Evolutionary conservation across 2,888 invertebrate genomes (phyloP).

Genomic region (Mystacides longicornis): DNA sequence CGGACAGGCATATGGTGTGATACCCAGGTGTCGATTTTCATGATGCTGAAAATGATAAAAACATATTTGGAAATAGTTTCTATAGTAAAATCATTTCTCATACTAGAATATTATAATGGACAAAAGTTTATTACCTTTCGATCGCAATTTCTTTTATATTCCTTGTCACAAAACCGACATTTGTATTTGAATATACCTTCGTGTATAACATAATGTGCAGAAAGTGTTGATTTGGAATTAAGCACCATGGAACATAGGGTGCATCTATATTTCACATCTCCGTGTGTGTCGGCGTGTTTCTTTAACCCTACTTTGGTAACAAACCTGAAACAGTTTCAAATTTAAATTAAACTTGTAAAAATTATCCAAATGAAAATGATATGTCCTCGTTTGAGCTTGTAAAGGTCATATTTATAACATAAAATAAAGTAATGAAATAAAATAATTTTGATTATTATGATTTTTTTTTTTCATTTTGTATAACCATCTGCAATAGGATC

Average conservation of each 20-base stretch:
- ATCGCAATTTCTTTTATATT: not conserved
- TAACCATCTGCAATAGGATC: too few relatives aligned
- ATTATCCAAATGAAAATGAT: too few relatives aligned
- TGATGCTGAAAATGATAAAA: constrained; percentile 7
- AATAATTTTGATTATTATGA: too few relatives aligned
- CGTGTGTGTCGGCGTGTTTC: not conserved
- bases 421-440: too few relatives aligned
- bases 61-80: too few relatives aligned
- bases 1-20: constrained; percentile 18
- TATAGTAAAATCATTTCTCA: too few relatives aligned
- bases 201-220: not conserved
- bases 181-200: not conserved
- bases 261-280: not conserved
- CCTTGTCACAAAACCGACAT: not conserved
- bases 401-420: too few relatives aligned
- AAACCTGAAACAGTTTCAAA: too few relatives aligned
- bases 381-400: too few relatives aligned
- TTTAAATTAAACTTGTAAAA: too few relatives aligned
- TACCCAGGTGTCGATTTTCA: constrained; percentile 20
- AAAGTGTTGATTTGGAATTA: not conserved
- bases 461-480: too few relatives aligned
- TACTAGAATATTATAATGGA: not conserved
- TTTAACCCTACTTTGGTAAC: too few relatives aligned
- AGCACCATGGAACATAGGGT: not conserved
- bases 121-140: not conserved